A percentile compares a stretch with the other conserved stretches of the same genome.
Evolutionary conservation across 2,797 vertebrate genomes (phyloP).

Genomic region (Xenentodon cancila): DNA sequence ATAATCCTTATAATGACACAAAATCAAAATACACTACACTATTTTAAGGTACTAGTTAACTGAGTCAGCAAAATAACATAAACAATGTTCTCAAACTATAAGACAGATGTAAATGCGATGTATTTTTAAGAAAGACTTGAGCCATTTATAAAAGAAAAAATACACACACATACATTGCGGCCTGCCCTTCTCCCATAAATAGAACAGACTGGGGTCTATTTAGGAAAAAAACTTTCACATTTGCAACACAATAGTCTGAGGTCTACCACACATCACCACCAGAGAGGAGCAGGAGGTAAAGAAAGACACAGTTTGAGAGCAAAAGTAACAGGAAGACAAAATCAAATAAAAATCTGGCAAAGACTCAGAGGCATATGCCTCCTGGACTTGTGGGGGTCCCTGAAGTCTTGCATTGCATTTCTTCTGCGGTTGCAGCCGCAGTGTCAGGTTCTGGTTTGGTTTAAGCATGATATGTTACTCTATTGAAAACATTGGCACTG

Average conservation of each 20-base stretch:
- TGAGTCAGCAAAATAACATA: conserved; percentile 31
- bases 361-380: conserved; percentile 40
- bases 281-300: conserved; percentile 57
- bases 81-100: conserved; percentile 31
- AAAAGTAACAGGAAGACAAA: conserved; percentile 30
- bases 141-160: conserved; percentile 15
- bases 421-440: conserved; percentile 54
- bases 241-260: conserved; percentile 75
- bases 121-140: conserved; percentile 44
- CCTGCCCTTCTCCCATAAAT: conserved; percentile 60
- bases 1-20: background rate
- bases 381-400: conserved; percentile 58
- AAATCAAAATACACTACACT: too few species aligned
- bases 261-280: conserved; percentile 69
- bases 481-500: conserved; percentile 55
- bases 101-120: conserved; percentile 43
- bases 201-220: conserved; percentile 62
- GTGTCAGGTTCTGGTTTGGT: conserved; percentile 57
- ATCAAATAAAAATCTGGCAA: conserved; percentile 31
- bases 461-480: conserved; percentile 58
- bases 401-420: conserved; percentile 61
- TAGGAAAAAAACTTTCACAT: conserved; percentile 64
- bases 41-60: conserved; percentile 11
- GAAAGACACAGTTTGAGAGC: conserved; percentile 33
- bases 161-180: conserved; percentile 30